These are phyloP conservation scores for Sitta carolinensis DNA, from an alignment of 2,797 vertebrate genomes.

Conservation along the genomic window DNA sequence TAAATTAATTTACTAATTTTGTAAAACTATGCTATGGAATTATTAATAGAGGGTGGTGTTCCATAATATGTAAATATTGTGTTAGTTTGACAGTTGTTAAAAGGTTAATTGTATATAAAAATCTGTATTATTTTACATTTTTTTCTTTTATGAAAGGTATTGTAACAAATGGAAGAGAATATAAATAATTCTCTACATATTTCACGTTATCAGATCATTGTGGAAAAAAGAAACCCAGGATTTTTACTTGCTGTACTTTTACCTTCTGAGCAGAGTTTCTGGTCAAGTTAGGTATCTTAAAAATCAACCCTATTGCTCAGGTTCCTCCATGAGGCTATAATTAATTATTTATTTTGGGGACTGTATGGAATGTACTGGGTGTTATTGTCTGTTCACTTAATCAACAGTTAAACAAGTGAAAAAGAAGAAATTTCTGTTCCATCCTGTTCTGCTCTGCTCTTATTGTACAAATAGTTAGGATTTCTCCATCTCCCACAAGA, in stretches of 20 bases:
- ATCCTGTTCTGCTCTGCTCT: background rate
- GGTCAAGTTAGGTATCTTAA: background rate
- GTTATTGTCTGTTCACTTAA: background rate
- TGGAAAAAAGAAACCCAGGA: background rate
- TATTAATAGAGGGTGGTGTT: background rate
- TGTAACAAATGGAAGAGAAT: background rate
- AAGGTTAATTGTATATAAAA: background rate
- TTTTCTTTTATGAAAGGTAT: background rate
- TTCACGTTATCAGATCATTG: background rate
- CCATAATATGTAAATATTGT: background rate
- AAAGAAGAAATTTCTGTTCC: background rate
- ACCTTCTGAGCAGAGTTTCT: background rate
- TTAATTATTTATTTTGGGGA: background rate
- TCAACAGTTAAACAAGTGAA: background rate
- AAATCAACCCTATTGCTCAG: background rate
- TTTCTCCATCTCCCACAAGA: constrained; percentile 61
- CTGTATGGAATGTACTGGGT: background rate
- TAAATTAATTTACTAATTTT: background rate
- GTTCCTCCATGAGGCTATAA: background rate
- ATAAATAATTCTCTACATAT: background rate
- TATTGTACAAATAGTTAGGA: background rate
- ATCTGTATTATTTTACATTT: background rate
- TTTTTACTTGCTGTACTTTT: background rate
- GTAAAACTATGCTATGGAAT: background rate
- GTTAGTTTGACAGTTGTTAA: background rate